A percentile compares a stretch with the other conserved stretches of the same genome.
Evolutionary conservation across 2,113 vertebrate genomes (phyloP).

Genomic region (Epinephelus cyanopodus): DNA sequence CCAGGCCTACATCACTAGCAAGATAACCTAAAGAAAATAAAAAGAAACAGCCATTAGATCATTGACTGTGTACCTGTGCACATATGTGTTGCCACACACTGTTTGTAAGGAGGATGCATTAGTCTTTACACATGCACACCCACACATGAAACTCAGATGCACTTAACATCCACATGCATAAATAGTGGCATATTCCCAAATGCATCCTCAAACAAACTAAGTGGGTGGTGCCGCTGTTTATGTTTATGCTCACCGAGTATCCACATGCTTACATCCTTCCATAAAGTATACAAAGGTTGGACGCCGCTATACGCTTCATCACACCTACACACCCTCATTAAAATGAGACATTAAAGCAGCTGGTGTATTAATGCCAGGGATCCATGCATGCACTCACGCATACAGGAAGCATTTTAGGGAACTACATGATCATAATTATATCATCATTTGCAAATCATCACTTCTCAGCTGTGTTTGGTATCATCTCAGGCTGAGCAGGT

Average conservation of each 20-base stretch:
- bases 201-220: slow-evolving; percentile 38
- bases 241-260: slow-evolving; percentile 29
- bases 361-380: slow-evolving; percentile 27
- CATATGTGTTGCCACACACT: slow-evolving; percentile 6
- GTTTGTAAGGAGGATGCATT: neutral
- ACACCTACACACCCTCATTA: slow-evolving; percentile 48
- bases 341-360: slow-evolving; percentile 28
- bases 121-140: slow-evolving; percentile 4
- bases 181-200: slow-evolving; percentile 40
- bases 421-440: neutral
- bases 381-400: neutral
- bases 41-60: neutral
- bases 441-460: slow-evolving; percentile 6
- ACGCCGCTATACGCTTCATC: slow-evolving; percentile 13
- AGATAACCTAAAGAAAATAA: neutral
- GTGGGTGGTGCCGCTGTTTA: slow-evolving; percentile 37
- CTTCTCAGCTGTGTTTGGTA: neutral
- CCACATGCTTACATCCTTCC: slow-evolving; percentile 19
- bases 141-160: slow-evolving; percentile 26
- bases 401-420: neutral
- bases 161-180: slow-evolving; percentile 18
- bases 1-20: neutral
- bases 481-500: neutral
- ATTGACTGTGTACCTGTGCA: neutral
- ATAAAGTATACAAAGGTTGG: slow-evolving; percentile 31